Evolutionary conservation across 2,797 vertebrate genomes (phyloP).

Genomic region (Acrocephalus scirpaceus): DNA sequence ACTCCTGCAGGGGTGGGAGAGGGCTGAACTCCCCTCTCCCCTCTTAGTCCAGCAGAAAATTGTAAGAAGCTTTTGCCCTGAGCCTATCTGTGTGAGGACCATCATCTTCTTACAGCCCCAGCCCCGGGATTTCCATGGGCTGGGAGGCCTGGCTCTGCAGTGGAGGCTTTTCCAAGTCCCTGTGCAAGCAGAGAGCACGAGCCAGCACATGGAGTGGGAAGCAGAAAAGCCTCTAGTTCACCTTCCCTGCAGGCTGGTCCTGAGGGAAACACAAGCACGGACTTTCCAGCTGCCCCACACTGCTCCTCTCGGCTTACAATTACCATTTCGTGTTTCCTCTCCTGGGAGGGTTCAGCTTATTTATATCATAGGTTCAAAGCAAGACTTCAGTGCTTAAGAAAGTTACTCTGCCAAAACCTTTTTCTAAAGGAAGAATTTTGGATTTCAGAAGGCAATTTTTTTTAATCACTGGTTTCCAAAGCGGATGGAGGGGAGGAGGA

Average conservation of each 20-base stretch:
- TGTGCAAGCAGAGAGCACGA: neutral
- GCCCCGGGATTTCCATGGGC: neutral
- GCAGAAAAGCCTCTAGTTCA: neutral
- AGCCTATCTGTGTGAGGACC: neutral
- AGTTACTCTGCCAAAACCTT: neutral
- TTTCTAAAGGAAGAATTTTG: neutral
- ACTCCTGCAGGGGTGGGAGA: neutral
- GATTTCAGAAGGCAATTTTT: neutral
- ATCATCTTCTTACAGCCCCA: neutral
- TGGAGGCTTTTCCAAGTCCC: neutral
- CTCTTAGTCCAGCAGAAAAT: neutral
- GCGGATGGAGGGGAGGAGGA: neutral
- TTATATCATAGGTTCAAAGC: neutral
- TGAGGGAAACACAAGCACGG: fast-evolving
- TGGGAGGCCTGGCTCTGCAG: neutral
- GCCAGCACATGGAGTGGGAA: neutral
- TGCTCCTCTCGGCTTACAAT: neutral
- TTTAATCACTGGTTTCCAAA: neutral
- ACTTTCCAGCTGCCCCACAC: neutral
- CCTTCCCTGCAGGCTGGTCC: neutral
- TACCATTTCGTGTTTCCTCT: neutral
- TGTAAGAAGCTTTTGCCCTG: neutral
- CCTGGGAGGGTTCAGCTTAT: neutral
- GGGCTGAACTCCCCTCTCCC: neutral
- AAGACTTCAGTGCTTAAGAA: neutral